Evolutionary conservation across 2,797 vertebrate genomes (phyloP).

Genomic region (Chanos chanos): DNA sequence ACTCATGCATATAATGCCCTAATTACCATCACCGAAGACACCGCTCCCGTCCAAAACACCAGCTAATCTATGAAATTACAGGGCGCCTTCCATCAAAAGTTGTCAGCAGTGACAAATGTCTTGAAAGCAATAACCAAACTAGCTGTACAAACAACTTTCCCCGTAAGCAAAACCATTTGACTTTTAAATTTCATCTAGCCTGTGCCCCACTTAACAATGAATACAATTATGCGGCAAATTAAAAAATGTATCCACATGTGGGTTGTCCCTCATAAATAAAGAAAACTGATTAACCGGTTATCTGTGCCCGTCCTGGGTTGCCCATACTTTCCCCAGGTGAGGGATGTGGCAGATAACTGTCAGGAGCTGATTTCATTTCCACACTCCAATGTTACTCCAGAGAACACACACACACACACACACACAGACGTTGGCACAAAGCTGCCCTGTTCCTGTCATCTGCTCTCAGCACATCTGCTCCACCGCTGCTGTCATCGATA

Average conservation of each 20-base stretch:
- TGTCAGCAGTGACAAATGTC: background rate
- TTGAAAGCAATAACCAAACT: constrained; percentile 49
- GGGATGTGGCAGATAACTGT: constrained; percentile 64
- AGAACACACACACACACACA: constrained; percentile 3
- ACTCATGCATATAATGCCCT: constrained; percentile 7
- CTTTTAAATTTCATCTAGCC: constrained; percentile 90
- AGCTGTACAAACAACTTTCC: constrained; percentile 42
- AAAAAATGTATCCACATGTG: constrained; percentile 83
- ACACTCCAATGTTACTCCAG: background rate
- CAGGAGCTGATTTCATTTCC: constrained; percentile 75
- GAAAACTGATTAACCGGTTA: constrained; percentile 82
- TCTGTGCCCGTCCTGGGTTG: constrained; percentile 69
- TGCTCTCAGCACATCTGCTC: too few relatives aligned
- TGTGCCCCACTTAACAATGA: constrained; percentile 79
- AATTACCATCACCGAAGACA: constrained; percentile 39
- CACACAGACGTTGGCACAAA: too few relatives aligned
- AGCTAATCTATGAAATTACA: constrained; percentile 25
- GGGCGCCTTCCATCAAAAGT: constrained; percentile 14
- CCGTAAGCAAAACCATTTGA: constrained; percentile 78
- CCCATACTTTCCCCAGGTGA: constrained; percentile 73
- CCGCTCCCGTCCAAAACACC: background rate
- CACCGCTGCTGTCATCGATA: too few relatives aligned
- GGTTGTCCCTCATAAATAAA: constrained; percentile 88
- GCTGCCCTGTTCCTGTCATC: too few relatives aligned
- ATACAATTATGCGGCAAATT: constrained; percentile 88